Evolutionary conservation across 2,888 invertebrate species (phyloP), one percentile per base, ranked within the genome.

Genomic region (Amiota minor): DNA sequence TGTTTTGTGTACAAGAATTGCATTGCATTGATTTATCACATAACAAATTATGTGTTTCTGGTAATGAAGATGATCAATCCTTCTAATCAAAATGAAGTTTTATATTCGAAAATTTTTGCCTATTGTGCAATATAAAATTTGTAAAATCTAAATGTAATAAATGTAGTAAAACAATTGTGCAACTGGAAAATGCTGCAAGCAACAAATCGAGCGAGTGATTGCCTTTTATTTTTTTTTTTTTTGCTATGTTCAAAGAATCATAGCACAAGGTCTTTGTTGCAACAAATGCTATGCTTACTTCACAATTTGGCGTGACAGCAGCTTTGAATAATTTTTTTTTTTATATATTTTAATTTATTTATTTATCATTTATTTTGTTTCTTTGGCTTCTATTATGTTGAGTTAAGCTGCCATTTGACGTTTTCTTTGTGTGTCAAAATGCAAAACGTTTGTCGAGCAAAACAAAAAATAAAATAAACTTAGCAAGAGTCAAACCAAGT

Each of bases 401-500:
- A 23, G 62, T 68, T 68, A 50, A 16, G 50, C 50, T 35, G 35
- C 35, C 46, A 53, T 68, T 68, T 50, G 49, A 16, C 50, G 49
- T 11, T 20, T 67, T 6, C 62, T 62, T 23, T 62, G 62, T 62
- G n/a, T 62, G 62, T 62, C 20, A 49, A 71, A 75, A 75, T 73
- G 76, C 76, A 81, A 77, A 76, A 62, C 74, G 72, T 72, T 76
- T 73, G 76, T 79, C 77, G 84, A 83, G 73, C 80, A 62, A 55
- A 68, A 72, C 72, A 49, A 73, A 35, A 35, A 35, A 35, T 35
- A 35, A 35, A 35, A 35, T 35, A 35, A 2, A 4, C 50, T 45
- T n/a, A 35, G 50, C 59, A 35, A 35, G 20, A 67, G 35, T 23
- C 53, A 68, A 18, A 53, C 49, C 68, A 53, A 35, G 46, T 35